Conservation (phyloP, 2,113 vertebrate species). For the Trematomus loennbergii region DNA sequence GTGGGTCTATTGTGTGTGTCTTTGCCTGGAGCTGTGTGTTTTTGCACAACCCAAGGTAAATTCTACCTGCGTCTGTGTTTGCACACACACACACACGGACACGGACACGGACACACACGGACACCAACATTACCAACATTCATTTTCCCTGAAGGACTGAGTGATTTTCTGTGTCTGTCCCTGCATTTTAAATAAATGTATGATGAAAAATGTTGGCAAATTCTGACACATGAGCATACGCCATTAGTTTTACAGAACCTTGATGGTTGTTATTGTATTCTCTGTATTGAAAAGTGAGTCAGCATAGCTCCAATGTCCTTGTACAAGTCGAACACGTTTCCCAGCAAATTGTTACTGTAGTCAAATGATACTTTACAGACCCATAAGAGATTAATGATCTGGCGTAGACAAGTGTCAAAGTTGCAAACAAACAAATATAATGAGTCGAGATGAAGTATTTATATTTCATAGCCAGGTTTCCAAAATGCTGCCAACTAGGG, state of each 20-base stretch:
- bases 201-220: neutral
- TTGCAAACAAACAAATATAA: too few species aligned
- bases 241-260: neutral
- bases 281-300: too few species aligned
- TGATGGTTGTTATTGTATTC: neutral
- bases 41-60: conserved; percentile 9
- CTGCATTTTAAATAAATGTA: conserved; percentile 2
- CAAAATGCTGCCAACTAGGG: neutral
- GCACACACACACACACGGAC: neutral
- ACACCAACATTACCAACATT: conserved; percentile 7
- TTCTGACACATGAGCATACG: neutral
- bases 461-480: neutral
- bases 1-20: conserved; percentile 12
- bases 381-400: too few species aligned
- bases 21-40: conserved; percentile 1
- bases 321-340: too few species aligned
- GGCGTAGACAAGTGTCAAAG: too few species aligned
- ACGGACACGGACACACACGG: too few species aligned
- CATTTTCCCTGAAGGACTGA: conserved; percentile 37
- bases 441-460: too few species aligned
- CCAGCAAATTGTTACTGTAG: too few species aligned
- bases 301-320: too few species aligned
- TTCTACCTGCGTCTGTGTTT: conserved; percentile 5
- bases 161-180: neutral
- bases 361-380: too few species aligned